Conservation (phyloP, 2,797 vertebrate species). For the Leuciscus waleckii region DNA sequence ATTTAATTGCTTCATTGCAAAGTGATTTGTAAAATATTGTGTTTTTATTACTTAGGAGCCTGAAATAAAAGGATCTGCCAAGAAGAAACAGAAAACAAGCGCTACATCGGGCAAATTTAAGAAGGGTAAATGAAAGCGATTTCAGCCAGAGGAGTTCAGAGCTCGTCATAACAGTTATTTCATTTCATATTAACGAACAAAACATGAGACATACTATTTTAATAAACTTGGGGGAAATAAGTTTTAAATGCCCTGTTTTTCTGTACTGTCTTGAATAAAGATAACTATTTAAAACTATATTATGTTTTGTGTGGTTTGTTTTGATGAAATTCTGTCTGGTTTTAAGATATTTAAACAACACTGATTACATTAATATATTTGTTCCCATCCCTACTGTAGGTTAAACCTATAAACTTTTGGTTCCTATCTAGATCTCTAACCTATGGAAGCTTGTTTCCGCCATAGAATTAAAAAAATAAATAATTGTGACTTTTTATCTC, state of each 20-base stretch:
- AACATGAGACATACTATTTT: conserved; percentile 26
- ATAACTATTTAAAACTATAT: background rate
- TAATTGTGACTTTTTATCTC: background rate
- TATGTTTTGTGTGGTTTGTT: background rate
- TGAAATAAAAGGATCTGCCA: conserved; percentile 84
- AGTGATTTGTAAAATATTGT: background rate
- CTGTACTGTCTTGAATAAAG: conserved; percentile 28
- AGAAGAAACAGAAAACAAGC: conserved; percentile 89
- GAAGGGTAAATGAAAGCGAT: conserved; percentile 79
- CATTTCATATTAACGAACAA: background rate
- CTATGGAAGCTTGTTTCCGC: background rate
- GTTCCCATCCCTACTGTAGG: background rate
- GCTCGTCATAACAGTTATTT: background rate
- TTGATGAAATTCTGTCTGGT: background rate
- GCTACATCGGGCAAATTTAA: conserved; percentile 79
- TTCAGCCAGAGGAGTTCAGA: background rate
- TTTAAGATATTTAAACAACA: background rate
- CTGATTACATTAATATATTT: background rate
- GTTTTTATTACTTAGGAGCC: conserved; percentile 71
- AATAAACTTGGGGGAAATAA: background rate
- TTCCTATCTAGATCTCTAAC: background rate
- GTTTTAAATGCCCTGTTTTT: conserved; percentile 21
- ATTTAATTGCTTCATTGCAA: background rate
- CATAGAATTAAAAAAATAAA: background rate
- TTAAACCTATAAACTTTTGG: background rate